Evolutionary conservation across 1,140 invertebrate species (phyloP).

Genomic region (Eciton burchellii): DNA sequence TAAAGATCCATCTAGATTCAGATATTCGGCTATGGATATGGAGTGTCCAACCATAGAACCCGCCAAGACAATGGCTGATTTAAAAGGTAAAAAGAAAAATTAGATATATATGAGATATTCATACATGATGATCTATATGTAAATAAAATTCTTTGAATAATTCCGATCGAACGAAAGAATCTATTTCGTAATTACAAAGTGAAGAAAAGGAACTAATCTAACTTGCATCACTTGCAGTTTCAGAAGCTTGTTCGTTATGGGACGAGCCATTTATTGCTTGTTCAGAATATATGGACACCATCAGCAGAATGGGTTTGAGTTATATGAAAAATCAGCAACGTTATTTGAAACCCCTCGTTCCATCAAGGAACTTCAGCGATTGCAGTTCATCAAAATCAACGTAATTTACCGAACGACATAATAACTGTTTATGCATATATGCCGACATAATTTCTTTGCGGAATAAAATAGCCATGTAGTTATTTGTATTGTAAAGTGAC

Average conservation of each 20-base stretch:
- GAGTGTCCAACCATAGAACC: slow-evolving; percentile 81
- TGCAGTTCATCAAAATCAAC: slow-evolving; percentile 23
- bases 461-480: not conserved
- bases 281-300: slow-evolving; percentile 87
- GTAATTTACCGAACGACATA: not conserved
- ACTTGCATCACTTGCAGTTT: slow-evolving; percentile 73
- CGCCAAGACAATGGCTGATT: slow-evolving; percentile 78
- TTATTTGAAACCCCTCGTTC: slow-evolving; percentile 85
- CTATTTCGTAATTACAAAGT: not conserved
- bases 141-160: not conserved
- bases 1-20: slow-evolving; percentile 84
- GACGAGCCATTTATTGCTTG: slow-evolving; percentile 85
- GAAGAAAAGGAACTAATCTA: not conserved
- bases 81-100: slow-evolving; percentile 75
- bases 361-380: slow-evolving; percentile 42
- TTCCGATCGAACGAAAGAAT: not conserved
- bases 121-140: not conserved
- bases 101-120: not conserved
- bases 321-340: slow-evolving; percentile 87
- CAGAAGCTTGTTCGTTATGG: slow-evolving; percentile 84
- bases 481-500: not conserved
- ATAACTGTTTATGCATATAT: no score
- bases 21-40: slow-evolving; percentile 79
- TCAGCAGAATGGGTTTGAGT: slow-evolving; percentile 86
- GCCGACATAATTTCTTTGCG: not conserved